Conservation (phyloP, 30 jellyfish, hydroid and myxozoan genomes). For the Hydractinia symbiolongicarpus region DNA sequence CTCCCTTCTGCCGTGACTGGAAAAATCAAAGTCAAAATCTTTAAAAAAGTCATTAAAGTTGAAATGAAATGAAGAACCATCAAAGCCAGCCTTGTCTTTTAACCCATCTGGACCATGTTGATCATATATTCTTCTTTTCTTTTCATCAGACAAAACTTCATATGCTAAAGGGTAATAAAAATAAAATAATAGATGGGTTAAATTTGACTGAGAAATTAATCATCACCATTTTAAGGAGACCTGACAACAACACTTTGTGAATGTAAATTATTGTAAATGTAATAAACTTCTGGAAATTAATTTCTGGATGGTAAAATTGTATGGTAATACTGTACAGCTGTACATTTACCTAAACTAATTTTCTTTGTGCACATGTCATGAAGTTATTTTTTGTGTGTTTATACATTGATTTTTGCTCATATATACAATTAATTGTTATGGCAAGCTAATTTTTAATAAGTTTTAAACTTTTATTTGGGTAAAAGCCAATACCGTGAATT, state of each 20-base stretch:
- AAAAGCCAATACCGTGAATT: no score
- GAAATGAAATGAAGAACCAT: constrained; percentile 67
- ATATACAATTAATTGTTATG: no score
- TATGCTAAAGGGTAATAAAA: constrained; percentile 47
- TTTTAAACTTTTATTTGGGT: no score
- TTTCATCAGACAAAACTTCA: constrained; percentile 92
- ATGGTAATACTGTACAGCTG: neutral
- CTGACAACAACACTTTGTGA: no score
- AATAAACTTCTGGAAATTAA: neutral
- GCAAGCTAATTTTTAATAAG: no score
- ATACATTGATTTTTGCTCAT: no score
- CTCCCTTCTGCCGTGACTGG: constrained; percentile 1
- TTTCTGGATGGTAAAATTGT: neutral
- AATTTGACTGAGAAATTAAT: neutral
- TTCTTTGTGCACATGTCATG: no score
- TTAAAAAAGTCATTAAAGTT: constrained; percentile 67
- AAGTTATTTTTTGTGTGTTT: no score
- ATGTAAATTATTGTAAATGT: neutral
- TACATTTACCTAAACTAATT: no score
- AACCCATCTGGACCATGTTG: constrained; percentile 92
- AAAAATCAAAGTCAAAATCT: constrained; percentile 40
- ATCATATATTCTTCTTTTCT: constrained; percentile 86
- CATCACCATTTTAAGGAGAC: neutral
- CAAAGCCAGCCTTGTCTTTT: constrained; percentile 93
- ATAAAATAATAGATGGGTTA: neutral